Base-by-base conservation (phyloP, 1,140 invertebrate genomes). In the Brachionus plicatilis region DNA sequence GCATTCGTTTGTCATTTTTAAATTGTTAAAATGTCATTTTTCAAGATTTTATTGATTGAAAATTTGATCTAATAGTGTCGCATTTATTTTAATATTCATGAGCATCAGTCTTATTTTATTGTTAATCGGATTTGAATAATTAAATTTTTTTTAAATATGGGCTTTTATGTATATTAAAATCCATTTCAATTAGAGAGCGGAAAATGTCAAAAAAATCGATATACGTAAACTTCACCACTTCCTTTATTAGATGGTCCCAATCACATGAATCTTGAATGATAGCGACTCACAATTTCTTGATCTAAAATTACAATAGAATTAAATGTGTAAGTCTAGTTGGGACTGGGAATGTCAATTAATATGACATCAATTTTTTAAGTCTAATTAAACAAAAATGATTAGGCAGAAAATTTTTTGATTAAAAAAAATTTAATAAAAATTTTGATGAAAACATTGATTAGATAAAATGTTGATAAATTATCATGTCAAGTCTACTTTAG, bases 61-160 rank as follows among this genome's bases (percentile, higher is more conserved):
- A 17, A 20, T 20, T 60, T 60, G 53, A 60, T 60, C 20, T 60
- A 20, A 60, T 60, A 20, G n/a, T 60, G 41, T 72, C 68, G 14
- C n/a, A 12, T 24, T 20, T 60, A 9, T 68, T 68, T 72, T 41
- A 72, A 72, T 72, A 72, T 72, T 72, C 68, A 72, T 72, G 37
- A 72, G 37, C 37, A 72, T 43, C 41, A 43, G 29, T 43, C 37
- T 72, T 72, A 43, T 29, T 72, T 14, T 72, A 20, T 43, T 41
- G 17, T 17, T 37, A 72, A 41, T 72, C 68, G 68, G 68, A 72
- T 72, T 17, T 72, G 68, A 72, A 72, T 72, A 72, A 72, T 72
- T 72, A 72, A 72, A 43, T 72, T 72, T 41, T 17, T 41, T 68
- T 29, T 6, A 43, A 37, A 43, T 72, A 17, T 41, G 33, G 12